Evolutionary conservation across 1,140 invertebrate genomes (phyloP).

Genomic region (Pachypsylla venusta): DNA sequence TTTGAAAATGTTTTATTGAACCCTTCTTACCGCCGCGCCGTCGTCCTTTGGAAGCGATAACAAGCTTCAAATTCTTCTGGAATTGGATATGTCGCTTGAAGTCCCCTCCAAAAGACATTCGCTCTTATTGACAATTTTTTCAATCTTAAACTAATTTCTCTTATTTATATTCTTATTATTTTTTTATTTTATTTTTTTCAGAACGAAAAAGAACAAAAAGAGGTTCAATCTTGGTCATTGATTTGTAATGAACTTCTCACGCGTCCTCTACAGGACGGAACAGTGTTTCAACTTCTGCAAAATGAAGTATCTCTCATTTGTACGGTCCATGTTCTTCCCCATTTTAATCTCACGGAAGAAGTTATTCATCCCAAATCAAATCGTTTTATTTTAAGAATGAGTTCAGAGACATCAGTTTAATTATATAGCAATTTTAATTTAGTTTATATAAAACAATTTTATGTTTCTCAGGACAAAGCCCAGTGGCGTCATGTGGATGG

Average conservation of each 20-base stretch:
- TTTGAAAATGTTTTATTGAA: no score
- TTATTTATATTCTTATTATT: constrained; percentile 5
- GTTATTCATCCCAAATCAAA: constrained; percentile 90
- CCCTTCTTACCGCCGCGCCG: no score
- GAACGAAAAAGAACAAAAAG: constrained; percentile 57
- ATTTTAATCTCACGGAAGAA: constrained; percentile 88
- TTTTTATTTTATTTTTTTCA: constrained; percentile 30
- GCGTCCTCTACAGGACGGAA: constrained; percentile 60
- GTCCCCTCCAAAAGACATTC: neutral
- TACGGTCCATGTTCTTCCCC: constrained; percentile 66
- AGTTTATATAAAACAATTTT: no score
- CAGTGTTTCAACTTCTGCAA: constrained; percentile 80
- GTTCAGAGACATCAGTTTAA: constrained; percentile 94
- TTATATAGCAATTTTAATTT: no score
- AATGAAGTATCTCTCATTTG: constrained; percentile 86
- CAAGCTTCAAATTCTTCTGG: neutral
- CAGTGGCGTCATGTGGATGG: no score
- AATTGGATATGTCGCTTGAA: neutral
- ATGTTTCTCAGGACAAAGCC: no score
- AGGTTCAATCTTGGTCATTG: constrained; percentile 78
- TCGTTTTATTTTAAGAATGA: constrained; percentile 84
- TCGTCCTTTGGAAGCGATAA: neutral
- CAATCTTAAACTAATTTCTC: no score
- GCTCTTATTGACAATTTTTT: neutral
- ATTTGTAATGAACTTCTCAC: constrained; percentile 82